phyloP scores from a whole-genome alignment of 2,113 vertebrate species.

The Halichoerus grypus region DNA sequence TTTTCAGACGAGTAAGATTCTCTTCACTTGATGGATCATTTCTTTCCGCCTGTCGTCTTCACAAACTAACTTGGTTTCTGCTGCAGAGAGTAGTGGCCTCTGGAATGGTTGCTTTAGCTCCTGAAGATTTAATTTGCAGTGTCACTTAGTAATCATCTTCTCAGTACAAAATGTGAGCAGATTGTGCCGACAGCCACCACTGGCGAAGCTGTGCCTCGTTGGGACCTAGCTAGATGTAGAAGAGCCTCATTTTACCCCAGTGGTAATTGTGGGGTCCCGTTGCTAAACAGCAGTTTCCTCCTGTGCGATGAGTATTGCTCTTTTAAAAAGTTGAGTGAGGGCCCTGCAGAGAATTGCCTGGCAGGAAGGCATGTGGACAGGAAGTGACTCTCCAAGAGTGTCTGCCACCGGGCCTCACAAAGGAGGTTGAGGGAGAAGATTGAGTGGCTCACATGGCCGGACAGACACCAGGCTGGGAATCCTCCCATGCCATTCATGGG shows the following conservation, averaged over 20 bases:
- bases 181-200: rapidly evolving
- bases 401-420: rapidly evolving
- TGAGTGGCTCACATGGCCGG: rapidly evolving
- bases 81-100: background rate
- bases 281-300: too few species aligned
- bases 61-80: background rate
- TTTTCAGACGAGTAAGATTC: background rate
- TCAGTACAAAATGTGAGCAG: background rate
- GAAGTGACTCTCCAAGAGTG: rapidly evolving
- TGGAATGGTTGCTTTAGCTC: background rate
- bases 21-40: background rate
- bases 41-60: background rate
- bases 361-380: background rate
- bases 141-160: too few species aligned
- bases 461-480: background rate
- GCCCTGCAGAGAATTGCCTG: rapidly evolving
- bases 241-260: background rate
- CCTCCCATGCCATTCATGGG: background rate
- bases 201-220: rapidly evolving
- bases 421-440: background rate
- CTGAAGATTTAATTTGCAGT: background rate
- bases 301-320: too few species aligned
- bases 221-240: rapidly evolving
- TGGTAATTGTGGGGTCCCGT: rapidly evolving
- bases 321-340: background rate